These are phyloP conservation scores for Buathra laborator DNA, from an alignment of 2,888 invertebrate species.

Conservation along the genomic window DNA sequence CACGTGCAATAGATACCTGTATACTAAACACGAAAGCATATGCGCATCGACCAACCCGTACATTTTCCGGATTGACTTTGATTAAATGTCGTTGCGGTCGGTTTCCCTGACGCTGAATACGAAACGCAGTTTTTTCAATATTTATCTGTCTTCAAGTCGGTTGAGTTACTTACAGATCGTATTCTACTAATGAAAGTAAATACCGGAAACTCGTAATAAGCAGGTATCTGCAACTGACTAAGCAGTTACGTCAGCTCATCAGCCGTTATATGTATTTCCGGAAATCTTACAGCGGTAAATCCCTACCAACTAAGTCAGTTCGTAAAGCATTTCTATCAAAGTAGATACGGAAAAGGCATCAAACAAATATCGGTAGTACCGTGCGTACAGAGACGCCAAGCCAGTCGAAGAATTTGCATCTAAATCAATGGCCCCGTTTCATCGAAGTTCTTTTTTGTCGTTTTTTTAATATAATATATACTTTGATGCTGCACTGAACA, in stretches of 20 bases:
- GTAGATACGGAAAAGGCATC: not conserved
- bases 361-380: not conserved
- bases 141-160: not conserved
- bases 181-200: not conserved
- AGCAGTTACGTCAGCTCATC: not conserved
- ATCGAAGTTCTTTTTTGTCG: conserved; percentile 13
- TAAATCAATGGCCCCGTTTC: conserved; percentile 26
- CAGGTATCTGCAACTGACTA: not conserved
- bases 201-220: too few relatives aligned
- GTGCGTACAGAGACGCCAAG: not conserved
- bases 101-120: not conserved
- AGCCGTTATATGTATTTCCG: too few relatives aligned
- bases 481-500: not conserved
- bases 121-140: not conserved
- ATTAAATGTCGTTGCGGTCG: conserved; percentile 39
- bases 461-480: not conserved
- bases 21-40: conserved; percentile 14
- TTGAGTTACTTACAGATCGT: not conserved
- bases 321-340: not conserved
- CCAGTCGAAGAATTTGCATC: conserved; percentile 12
- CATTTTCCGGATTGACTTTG: conserved; percentile 34
- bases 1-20: conserved; percentile 5
- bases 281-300: not conserved
- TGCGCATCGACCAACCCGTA: not conserved
- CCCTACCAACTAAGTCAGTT: not conserved